phyloP scores from a whole-genome alignment of 2,797 vertebrate species.

The Cryptoblepharus egeriae region DNA sequence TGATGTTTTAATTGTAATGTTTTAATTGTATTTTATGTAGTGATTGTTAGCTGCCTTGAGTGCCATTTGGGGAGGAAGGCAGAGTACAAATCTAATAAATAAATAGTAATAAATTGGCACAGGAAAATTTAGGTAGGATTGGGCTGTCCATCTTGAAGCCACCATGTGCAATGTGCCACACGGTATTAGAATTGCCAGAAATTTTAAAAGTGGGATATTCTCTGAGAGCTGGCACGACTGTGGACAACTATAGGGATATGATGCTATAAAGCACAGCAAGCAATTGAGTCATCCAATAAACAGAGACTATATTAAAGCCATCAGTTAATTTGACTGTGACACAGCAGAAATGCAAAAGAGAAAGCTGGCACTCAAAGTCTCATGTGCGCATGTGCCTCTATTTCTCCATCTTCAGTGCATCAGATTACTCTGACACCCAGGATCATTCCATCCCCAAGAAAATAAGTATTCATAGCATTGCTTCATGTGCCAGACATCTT shows the following conservation, averaged over 20 bases:
- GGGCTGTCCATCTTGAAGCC: no score
- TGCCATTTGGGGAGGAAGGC: no score
- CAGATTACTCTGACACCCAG: not conserved
- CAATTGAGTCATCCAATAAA: not conserved
- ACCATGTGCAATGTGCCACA: no score
- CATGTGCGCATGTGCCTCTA: not conserved
- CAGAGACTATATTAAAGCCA: not conserved
- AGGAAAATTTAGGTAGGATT: no score
- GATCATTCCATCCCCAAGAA: conserved; percentile 2
- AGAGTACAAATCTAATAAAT: no score
- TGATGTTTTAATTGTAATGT: no score
- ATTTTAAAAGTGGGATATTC: not conserved
- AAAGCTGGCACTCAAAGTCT: no score
- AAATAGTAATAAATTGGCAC: no score
- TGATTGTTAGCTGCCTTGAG: no score
- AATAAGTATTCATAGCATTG: conserved; percentile 16
- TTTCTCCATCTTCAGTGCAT: not conserved
- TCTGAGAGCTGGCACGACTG: not conserved
- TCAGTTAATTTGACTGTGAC: not conserved
- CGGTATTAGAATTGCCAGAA: no score
- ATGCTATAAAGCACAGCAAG: not conserved
- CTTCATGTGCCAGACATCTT: conserved; percentile 19
- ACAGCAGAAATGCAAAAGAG: not conserved
- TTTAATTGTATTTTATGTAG: no score
- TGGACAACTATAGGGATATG: not conserved